Conservation (phyloP, 2,113 vertebrate species). For the Zosterops pallidus region DNA sequence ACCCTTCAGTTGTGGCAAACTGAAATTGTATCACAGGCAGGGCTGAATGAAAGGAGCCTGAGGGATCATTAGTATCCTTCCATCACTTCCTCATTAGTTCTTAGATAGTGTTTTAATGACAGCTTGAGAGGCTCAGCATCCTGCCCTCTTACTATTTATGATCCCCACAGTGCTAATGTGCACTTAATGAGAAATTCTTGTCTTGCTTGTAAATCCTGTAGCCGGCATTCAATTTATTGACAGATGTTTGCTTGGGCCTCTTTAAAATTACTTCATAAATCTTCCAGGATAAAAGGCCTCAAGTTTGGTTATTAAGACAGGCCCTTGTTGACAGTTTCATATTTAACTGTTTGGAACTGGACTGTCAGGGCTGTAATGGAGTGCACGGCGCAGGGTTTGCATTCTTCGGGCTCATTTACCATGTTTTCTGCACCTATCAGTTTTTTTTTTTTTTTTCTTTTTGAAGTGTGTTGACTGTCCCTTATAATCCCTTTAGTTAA, state of each 20-base stretch:
- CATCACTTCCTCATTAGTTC: constrained; percentile 83
- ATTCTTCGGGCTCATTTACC: constrained; percentile 22
- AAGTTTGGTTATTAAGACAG: constrained; percentile 86
- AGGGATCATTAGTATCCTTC: constrained; percentile 76
- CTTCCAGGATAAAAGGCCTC: constrained; percentile 86
- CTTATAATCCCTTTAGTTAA: constrained; percentile 67
- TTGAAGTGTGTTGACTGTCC: constrained; percentile 57
- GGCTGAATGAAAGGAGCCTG: constrained; percentile 59
- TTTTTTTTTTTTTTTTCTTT: constrained; percentile 45
- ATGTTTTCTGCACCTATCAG: constrained; percentile 23
- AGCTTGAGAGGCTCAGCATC: constrained; percentile 77
- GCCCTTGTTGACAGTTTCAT: constrained; percentile 84
- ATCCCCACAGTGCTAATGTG: constrained; percentile 86
- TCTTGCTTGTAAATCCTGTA: constrained; percentile 89
- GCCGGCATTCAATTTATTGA: constrained; percentile 88
- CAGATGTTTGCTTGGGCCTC: constrained; percentile 89
- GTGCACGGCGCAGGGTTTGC: not conserved
- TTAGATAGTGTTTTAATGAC: constrained; percentile 83
- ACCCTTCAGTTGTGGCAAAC: not conserved
- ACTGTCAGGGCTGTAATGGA: constrained; percentile 53
- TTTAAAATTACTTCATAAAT: constrained; percentile 92
- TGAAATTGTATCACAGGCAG: not conserved
- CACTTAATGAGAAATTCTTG: constrained; percentile 89
- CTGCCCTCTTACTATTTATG: constrained; percentile 83
- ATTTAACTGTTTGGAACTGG: constrained; percentile 80